phyloP scores from a whole-genome alignment of 2,797 vertebrate species.

The Clamator glandarius region DNA sequence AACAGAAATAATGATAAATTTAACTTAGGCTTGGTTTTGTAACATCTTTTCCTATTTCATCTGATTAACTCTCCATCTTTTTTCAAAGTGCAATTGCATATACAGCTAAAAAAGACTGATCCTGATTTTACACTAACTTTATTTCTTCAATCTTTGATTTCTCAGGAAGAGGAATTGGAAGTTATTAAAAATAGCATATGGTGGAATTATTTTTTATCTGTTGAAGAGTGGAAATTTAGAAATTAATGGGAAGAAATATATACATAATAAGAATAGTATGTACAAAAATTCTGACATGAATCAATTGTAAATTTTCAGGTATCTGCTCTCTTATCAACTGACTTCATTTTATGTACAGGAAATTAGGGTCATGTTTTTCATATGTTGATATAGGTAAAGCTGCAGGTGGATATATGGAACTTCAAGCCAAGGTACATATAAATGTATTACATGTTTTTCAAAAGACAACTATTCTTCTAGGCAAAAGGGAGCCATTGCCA shows the following conservation, averaged over 20 bases:
- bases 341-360: background rate
- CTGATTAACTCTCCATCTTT: too few relatives aligned
- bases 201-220: background rate
- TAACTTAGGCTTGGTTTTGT: background rate
- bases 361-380: background rate
- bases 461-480: background rate
- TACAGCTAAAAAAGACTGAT: background rate
- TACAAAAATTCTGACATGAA: background rate
- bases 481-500: background rate
- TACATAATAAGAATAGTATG: background rate
- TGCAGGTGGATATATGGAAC: background rate
- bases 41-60: background rate
- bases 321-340: background rate
- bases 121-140: background rate
- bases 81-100: background rate
- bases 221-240: background rate
- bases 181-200: background rate
- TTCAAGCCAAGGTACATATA: background rate
- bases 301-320: background rate
- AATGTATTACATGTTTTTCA: background rate
- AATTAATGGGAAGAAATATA: background rate
- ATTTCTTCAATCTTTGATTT: background rate
- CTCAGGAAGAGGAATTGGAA: background rate
- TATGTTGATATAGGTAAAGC: background rate
- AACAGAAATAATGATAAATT: too few relatives aligned